These are phyloP conservation scores for Drosophila sturtevanti DNA, from an alignment of 1,140 invertebrate species.

Conservation along the genomic window DNA sequence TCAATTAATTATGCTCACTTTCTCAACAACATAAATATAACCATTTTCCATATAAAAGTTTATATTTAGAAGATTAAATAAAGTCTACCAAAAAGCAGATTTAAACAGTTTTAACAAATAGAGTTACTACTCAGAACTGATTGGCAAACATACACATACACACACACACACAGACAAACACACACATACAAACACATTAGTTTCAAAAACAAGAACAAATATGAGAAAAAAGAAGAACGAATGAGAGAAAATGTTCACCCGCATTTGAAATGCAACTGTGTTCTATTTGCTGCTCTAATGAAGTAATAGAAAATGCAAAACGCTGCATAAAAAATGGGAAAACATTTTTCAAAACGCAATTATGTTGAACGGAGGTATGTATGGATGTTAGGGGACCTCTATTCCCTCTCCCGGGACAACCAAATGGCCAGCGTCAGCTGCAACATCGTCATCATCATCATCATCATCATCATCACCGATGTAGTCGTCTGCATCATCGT, in stretches of 20 bases:
- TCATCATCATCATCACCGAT: background rate
- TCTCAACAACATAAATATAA: too few species aligned
- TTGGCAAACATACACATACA: background rate
- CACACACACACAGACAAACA: too few species aligned
- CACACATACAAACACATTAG: background rate
- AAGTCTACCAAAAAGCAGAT: background rate
- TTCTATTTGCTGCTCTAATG: constrained; percentile 59
- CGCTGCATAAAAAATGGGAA: constrained; percentile 68
- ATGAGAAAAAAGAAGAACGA: background rate
- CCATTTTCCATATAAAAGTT: too few species aligned
- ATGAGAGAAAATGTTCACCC: background rate
- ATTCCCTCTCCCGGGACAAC: background rate
- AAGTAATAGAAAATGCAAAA: constrained; percentile 78
- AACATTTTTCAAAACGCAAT: constrained; percentile 72
- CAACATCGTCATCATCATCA: constrained; percentile 37
- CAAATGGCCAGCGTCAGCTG: constrained; percentile 21
- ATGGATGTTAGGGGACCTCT: too few species aligned
- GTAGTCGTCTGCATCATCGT: background rate
- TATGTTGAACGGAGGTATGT: constrained; percentile 41
- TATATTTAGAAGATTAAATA: background rate
- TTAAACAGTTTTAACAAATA: background rate
- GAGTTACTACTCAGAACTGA: constrained; percentile 3
- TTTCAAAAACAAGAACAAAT: background rate
- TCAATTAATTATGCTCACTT: too few species aligned
- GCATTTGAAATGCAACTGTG: constrained; percentile 39